Base-by-base conservation (phyloP, 1,140 invertebrate species). In the Brachionus asplanchnoidis region DNA sequence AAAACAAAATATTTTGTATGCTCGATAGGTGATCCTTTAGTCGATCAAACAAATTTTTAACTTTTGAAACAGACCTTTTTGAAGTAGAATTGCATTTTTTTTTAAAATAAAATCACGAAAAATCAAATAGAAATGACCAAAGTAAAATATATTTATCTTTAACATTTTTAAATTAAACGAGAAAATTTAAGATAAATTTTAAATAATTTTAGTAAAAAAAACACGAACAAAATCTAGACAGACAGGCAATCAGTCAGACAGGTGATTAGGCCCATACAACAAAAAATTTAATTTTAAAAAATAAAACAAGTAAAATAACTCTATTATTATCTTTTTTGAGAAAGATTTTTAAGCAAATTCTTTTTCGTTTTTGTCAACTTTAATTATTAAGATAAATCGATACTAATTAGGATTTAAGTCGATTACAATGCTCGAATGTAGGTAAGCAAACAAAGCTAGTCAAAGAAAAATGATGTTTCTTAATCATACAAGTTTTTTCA, bases 161-260 rank as follows among this genome's bases (percentile, higher is more conserved):
- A 60, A 20, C n/a, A 9, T 60, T 60, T 20, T 60, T 14, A 53
- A 53, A 53, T 53, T 17, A 53, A 53, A 53, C 7, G 46, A 53
- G n/a, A 53, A 53, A 17, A 53, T 17, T 53, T n/a, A 73, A 73
- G 32, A 68, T 32, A 68, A 68, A 68, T 23, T 68, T 68, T 68
- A 68, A 68, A 68, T 68, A 40, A 68, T 68, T 68, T 68, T 68
- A 26, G n/a, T 23, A 36, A 68, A 68, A 17, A 46, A 46, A 73
- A 73, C 68, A 73, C 68, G 68, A 73, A 73, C 12, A 73, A 44
- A 40, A 73, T 40, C 32, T 73, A 73, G 68, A 73, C 68, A 73
- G 68, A 73, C 68, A 73, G 68, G 68, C 68, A 73, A 73, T 73
- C 68, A 68, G 26, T 68, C 66, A 73, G 68, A 73, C 68, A 73